A percentile compares a stretch with the other conserved stretches of the same genome.
Evolutionary conservation across 1,140 invertebrate species (phyloP).

Genomic region (Hylaeus volcanicus): DNA sequence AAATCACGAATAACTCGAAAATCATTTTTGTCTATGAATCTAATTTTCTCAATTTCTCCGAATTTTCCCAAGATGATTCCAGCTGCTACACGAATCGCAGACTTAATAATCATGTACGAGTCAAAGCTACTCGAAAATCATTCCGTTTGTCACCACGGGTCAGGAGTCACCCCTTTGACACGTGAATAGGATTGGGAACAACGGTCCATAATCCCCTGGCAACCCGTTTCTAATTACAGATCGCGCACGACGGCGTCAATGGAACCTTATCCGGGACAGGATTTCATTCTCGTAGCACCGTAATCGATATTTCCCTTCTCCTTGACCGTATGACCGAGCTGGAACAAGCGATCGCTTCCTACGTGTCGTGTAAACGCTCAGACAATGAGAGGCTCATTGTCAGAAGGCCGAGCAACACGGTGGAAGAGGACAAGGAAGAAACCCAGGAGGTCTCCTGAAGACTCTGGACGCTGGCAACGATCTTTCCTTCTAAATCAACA

Average conservation of each 20-base stretch:
- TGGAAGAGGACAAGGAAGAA: conserved; percentile 5
- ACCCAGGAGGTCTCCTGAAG: neutral
- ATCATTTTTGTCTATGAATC: no score
- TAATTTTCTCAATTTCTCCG: no score
- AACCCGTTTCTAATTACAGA: conserved; percentile 26
- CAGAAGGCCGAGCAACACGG: conserved; percentile 17
- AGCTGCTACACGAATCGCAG: no score
- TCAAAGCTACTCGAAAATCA: no score
- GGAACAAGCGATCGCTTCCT: conserved; percentile 40
- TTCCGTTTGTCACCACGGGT: no score
- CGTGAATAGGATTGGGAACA: neutral
- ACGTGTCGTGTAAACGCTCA: conserved; percentile 18
- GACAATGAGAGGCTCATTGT: conserved; percentile 17
- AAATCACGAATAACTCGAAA: no score
- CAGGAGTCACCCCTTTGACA: neutral
- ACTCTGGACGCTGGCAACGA: neutral
- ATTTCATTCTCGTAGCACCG: conserved; percentile 39
- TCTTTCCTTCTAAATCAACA: neutral
- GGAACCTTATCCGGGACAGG: conserved; percentile 20
- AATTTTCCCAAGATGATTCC: no score
- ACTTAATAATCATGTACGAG: no score
- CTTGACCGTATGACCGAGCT: conserved; percentile 48
- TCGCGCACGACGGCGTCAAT: conserved; percentile 8
- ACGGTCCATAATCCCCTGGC: neutral
- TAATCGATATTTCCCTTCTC: conserved; percentile 42